Percentiles rank a stretch among this genome's conserved stretches.
phyloP scores from a whole-genome alignment of 2,113 vertebrate species.

The Paramisgurnus dabryanus region DNA sequence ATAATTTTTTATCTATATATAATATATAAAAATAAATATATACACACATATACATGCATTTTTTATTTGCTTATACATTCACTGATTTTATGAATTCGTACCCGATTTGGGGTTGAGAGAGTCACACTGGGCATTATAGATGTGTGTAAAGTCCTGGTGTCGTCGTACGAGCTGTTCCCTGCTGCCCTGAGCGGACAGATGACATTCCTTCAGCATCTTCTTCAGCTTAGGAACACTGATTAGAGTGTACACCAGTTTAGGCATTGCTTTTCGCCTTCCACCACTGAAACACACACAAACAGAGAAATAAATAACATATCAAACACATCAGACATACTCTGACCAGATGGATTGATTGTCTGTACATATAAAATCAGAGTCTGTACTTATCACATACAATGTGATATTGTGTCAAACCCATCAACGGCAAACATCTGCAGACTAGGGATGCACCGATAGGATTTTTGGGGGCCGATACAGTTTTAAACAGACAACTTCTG shows the following conservation, averaged over 20 bases:
- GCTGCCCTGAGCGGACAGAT: slow-evolving; percentile 80
- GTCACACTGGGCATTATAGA: slow-evolving; percentile 92
- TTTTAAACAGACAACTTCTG: too few species aligned
- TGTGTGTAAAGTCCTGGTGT: slow-evolving; percentile 86
- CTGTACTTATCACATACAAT: too few species aligned
- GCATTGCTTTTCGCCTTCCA: slow-evolving; percentile 76
- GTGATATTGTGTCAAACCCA: too few species aligned
- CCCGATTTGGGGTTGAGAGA: slow-evolving; percentile 87
- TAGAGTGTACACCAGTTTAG: slow-evolving; percentile 90
- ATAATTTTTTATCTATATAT: too few species aligned
- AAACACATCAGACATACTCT: background rate
- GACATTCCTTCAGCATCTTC: slow-evolving; percentile 81
- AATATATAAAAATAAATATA: too few species aligned
- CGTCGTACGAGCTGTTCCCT: slow-evolving; percentile 85
- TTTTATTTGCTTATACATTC: too few species aligned
- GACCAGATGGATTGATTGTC: too few species aligned
- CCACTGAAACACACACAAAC: slow-evolving; percentile 69
- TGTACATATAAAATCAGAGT: too few species aligned
- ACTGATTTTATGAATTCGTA: slow-evolving; percentile 51
- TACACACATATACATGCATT: too few species aligned
- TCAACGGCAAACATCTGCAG: too few species aligned
- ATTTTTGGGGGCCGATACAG: too few species aligned
- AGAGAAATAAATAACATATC: background rate
- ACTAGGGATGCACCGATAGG: too few species aligned
- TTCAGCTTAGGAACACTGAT: slow-evolving; percentile 85